Evolutionary conservation across 2,113 vertebrate genomes (phyloP).

Genomic region (Corvus moneduloides): DNA sequence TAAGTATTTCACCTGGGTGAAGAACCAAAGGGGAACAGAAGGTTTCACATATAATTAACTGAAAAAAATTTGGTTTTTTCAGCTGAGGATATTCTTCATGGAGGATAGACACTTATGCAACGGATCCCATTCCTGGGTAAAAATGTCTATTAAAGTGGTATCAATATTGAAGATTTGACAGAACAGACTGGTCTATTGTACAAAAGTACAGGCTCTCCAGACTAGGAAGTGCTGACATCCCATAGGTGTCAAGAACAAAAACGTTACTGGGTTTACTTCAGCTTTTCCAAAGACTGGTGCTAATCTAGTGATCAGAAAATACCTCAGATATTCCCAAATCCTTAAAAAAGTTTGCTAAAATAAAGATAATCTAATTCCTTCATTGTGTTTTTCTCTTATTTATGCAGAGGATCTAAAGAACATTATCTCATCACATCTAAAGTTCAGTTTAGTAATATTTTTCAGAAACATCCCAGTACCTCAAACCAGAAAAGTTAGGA

Average conservation of each 20-base stretch:
- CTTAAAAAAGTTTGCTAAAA: background rate
- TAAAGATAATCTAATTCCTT: background rate
- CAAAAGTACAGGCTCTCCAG: background rate
- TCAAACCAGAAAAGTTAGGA: background rate
- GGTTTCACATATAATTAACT: background rate
- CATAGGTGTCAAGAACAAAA: background rate
- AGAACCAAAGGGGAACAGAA: background rate
- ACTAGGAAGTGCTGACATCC: background rate
- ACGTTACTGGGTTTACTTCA: background rate
- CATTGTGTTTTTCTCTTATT: background rate
- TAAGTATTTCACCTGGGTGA: background rate
- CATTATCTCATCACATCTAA: background rate
- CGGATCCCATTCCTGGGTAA: background rate
- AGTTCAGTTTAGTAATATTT: background rate
- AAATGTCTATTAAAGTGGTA: background rate
- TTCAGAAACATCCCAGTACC: background rate
- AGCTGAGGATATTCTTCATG: background rate
- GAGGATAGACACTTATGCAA: background rate
- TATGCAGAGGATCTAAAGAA: background rate
- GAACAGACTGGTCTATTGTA: background rate
- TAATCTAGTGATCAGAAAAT: background rate
- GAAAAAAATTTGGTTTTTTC: background rate
- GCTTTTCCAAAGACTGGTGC: background rate
- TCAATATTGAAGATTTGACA: background rate
- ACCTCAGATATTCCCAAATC: background rate